phyloP scores from a whole-genome alignment of 2,888 invertebrate species.

The Aleiodes testaceus region DNA sequence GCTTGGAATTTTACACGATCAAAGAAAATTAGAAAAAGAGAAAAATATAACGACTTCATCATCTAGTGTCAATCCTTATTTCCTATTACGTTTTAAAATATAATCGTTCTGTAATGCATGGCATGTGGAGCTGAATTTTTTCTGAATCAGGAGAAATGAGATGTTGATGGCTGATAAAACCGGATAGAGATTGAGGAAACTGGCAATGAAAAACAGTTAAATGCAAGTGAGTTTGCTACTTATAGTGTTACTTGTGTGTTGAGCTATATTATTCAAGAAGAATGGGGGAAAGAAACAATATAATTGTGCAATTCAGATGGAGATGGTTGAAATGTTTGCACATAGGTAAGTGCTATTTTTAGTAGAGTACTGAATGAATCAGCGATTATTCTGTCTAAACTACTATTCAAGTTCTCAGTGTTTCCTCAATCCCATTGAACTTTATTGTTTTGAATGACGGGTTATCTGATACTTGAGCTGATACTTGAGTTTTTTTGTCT shows the following conservation, averaged over 20 bases:
- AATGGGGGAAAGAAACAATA: background rate
- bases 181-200: conserved; percentile 18
- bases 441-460: no score
- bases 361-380: background rate
- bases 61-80: conserved; percentile 27
- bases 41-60: conserved; percentile 19
- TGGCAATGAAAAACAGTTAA: background rate
- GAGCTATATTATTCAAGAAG: background rate
- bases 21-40: conserved; percentile 4
- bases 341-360: conserved; percentile 6
- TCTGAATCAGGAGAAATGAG: no score
- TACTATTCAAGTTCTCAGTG: no score
- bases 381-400: background rate
- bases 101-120: no score
- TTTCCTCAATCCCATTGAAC: no score
- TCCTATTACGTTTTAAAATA: conserved; percentile 40
- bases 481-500: no score
- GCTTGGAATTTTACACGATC: conserved; percentile 3
- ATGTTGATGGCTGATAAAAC: background rate
- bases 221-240: no score
- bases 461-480: no score
- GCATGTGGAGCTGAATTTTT: no score
- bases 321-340: background rate
- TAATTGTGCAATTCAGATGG: background rate
- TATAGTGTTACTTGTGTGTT: no score